Evolutionary conservation across 2,113 vertebrate genomes (phyloP).

Genomic region (Todiramphus saurophagus): DNA sequence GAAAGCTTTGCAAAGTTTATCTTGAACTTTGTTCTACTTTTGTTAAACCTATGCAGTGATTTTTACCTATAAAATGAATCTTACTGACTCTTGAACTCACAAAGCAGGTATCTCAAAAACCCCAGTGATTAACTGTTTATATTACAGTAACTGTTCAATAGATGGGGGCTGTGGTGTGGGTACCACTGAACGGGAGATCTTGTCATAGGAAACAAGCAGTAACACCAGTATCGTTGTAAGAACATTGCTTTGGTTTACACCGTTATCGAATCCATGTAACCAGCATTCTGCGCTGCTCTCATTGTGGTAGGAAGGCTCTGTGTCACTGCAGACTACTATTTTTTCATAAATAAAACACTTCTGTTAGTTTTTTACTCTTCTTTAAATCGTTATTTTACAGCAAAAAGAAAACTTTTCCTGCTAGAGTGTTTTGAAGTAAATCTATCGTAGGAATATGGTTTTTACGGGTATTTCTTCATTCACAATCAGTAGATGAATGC

Average conservation of each 20-base stretch:
- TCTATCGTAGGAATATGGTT: background rate
- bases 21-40: conserved; percentile 34
- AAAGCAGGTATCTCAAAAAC: background rate
- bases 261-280: background rate
- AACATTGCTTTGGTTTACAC: background rate
- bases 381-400: background rate
- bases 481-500: background rate
- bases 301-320: background rate
- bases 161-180: fast-evolving
- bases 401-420: background rate
- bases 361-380: background rate
- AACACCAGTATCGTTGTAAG: background rate
- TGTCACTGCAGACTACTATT: background rate
- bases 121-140: background rate
- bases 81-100: background rate
- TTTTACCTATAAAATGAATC: background rate
- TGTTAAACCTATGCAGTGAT: background rate
- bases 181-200: background rate
- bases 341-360: background rate
- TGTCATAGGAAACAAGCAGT: background rate
- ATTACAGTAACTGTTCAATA: background rate
- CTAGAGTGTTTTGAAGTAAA: background rate
- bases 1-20: background rate
- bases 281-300: background rate
- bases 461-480: background rate